phyloP scores from a whole-genome alignment of 2,113 vertebrate species.

The Nanorana parkeri region DNA sequence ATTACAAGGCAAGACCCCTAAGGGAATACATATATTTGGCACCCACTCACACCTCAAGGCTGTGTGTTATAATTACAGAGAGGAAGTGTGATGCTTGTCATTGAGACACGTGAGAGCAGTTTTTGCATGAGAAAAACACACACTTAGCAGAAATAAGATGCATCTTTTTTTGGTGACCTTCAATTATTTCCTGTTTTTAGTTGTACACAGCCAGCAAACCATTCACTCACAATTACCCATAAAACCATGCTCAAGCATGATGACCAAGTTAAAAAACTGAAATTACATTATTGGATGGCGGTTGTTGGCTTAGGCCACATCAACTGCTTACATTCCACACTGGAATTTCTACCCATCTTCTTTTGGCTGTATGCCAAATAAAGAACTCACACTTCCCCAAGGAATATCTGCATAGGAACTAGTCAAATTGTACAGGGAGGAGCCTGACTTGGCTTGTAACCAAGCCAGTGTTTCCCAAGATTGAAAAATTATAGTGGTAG shows the following conservation, averaged over 20 bases:
- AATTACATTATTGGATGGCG: no score
- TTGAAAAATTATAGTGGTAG: no score
- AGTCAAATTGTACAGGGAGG: no score
- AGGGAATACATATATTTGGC: not conserved
- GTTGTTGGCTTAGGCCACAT: no score
- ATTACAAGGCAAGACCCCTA: not conserved
- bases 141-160: not conserved
- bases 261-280: no score
- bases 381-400: no score
- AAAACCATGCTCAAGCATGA: not conserved
- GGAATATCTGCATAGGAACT: no score
- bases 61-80: not conserved
- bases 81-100: constrained; percentile 28
- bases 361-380: no score
- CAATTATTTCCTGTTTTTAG: constrained; percentile 19
- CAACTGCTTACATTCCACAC: no score
- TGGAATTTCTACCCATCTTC: no score
- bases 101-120: not conserved
- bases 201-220: not conserved
- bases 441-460: no score
- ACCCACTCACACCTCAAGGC: not conserved
- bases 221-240: not conserved
- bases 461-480: no score
- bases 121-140: not conserved
- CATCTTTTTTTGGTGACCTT: not conserved